These are phyloP conservation scores for Dasypus novemcinctus DNA, from an alignment of 2,113 vertebrate genomes.

Conservation along the genomic window DNA sequence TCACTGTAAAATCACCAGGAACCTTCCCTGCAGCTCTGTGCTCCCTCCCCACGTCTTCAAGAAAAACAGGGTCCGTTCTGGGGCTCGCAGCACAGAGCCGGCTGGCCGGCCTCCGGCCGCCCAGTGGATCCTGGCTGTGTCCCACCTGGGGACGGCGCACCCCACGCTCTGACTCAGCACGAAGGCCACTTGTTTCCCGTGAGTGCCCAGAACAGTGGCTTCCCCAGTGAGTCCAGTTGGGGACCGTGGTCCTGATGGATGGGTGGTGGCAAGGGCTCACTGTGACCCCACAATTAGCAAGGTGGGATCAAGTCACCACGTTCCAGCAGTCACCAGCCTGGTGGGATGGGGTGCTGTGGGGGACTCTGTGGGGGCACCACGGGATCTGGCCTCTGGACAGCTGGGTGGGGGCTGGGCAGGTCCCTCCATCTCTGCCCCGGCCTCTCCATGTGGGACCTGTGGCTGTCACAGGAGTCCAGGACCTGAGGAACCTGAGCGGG, in stretches of 20 bases:
- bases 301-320: too few relatives aligned
- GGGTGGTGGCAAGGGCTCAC: too few relatives aligned
- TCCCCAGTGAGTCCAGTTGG: conserved; percentile 89
- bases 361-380: not conserved
- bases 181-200: conserved; percentile 89
- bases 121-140: not conserved
- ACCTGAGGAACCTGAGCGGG: not conserved
- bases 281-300: too few relatives aligned
- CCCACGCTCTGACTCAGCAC: conserved; percentile 83
- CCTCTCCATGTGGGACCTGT: not conserved
- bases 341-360: not conserved
- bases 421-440: not conserved
- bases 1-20: not conserved
- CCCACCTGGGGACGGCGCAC: conserved; percentile 66
- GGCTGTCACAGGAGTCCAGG: not conserved
- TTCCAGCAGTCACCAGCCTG: conserved; percentile 46
- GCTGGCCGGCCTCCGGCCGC: not conserved
- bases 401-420: not conserved
- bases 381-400: conserved; percentile 13
- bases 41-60: not conserved
- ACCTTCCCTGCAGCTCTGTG: not conserved
- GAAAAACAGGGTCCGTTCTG: not conserved
- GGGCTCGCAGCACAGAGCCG: not conserved
- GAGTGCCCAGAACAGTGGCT: conserved; percentile 81
- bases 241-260: not conserved